phyloP scores from a whole-genome alignment of 2,888 invertebrate genomes.

The Candidula unifasciata region DNA sequence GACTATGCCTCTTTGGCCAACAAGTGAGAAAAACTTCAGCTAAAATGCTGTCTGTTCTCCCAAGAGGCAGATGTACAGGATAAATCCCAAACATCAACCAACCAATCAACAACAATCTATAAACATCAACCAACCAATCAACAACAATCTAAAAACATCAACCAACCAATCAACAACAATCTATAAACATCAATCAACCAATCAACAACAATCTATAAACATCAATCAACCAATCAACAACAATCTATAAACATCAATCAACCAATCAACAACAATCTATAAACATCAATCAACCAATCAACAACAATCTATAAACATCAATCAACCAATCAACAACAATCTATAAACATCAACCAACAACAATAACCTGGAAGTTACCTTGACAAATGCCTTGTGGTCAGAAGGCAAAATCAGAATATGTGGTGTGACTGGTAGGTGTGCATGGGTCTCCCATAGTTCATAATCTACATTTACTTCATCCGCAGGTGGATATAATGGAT shows the following conservation, averaged over 20 bases:
- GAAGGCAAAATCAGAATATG: slow-evolving; percentile 91
- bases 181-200: not conserved
- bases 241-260: not conserved
- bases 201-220: no score
- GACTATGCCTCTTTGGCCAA: no score
- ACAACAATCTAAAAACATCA: not conserved
- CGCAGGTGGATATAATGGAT: slow-evolving; percentile 88
- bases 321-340: not conserved
- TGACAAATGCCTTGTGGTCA: slow-evolving; percentile 88
- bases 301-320: not conserved
- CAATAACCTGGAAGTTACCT: slow-evolving; percentile 80
- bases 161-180: no score
- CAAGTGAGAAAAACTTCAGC: no score
- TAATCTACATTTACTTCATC: slow-evolving; percentile 85
- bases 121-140: no score
- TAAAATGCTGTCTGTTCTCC: no score
- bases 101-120: no score
- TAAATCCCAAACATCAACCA: not conserved
- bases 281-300: no score
- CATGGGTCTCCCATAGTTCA: slow-evolving; percentile 85
- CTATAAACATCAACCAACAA: not conserved
- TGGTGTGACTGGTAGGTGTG: slow-evolving; percentile 86
- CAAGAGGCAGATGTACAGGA: not conserved
- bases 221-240: no score
- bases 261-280: no score